Percentiles rank a stretch among this genome's conserved stretches.
These are phyloP conservation scores for Nannobrachium achirus DNA, from an alignment of 2,113 vertebrate genomes.

Conservation along the genomic window DNA sequence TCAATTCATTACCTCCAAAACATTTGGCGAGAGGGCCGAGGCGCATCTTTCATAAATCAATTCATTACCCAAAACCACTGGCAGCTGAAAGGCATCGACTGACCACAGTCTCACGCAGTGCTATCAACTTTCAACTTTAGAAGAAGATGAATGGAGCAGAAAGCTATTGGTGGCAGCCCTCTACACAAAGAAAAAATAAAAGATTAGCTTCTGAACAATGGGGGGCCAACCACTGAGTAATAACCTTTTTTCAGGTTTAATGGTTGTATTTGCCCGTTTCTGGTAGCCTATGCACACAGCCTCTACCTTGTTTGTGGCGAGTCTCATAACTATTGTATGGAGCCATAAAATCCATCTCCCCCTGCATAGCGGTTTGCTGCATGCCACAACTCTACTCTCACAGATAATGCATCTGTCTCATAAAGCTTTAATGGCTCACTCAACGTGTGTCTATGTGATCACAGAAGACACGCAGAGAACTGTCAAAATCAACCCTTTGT, in stretches of 20 bases:
- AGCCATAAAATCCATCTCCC: conserved; percentile 41
- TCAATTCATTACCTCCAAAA: conserved; percentile 75
- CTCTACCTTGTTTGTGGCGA: conserved; percentile 17
- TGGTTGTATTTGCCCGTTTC: conserved; percentile 45
- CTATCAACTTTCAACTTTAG: conserved; percentile 71
- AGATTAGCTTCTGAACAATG: conserved; percentile 41
- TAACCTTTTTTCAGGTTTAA: conserved; percentile 31
- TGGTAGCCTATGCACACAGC: conserved; percentile 16
- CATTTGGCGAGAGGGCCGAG: conserved; percentile 51
- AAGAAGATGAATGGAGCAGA: conserved; percentile 50
- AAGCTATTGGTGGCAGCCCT: conserved; percentile 58
- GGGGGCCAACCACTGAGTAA: conserved; percentile 31
- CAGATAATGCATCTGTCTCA: conserved; percentile 53
- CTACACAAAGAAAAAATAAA: conserved; percentile 36
- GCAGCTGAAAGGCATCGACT: conserved; percentile 69
- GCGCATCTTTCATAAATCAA: conserved; percentile 74
- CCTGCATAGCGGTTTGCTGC: conserved; percentile 1
- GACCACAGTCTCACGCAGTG: conserved; percentile 63
- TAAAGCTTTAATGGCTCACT: conserved; percentile 54
- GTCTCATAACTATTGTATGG: conserved; percentile 55
- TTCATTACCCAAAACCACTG: conserved; percentile 64
- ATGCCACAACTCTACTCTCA: conserved; percentile 31
- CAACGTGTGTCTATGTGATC: conserved; percentile 23
- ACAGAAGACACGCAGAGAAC: conserved; percentile 10
- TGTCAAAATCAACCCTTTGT: conserved; percentile 7